A percentile compares a stretch with the other conserved stretches of the same genome.
phyloP scores from a whole-genome alignment of 2,113 vertebrate genomes.

The Nothocercus julius region DNA sequence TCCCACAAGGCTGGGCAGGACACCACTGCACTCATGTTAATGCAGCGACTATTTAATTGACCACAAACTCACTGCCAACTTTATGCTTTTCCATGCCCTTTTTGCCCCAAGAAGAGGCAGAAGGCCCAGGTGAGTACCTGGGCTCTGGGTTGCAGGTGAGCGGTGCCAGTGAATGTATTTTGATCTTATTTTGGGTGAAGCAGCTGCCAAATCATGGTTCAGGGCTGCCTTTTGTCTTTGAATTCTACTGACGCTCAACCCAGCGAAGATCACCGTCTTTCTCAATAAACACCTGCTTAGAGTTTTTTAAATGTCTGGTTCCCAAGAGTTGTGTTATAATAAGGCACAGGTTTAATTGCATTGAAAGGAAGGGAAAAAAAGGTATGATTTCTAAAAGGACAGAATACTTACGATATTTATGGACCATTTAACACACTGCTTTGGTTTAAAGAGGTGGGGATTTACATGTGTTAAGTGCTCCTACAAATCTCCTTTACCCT shows the following conservation, averaged over 20 bases:
- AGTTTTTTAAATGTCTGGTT: background rate
- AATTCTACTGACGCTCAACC: background rate
- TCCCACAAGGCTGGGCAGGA: rapidly evolving
- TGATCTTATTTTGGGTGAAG: background rate
- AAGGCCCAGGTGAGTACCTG: background rate
- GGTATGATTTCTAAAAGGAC: conserved; percentile 64
- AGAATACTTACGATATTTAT: conserved; percentile 73
- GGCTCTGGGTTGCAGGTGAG: rapidly evolving
- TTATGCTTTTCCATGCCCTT: too few relatives aligned
- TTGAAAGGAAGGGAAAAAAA: background rate
- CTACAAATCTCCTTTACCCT: conserved; percentile 83
- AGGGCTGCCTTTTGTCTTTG: background rate
- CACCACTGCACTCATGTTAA: too few relatives aligned
- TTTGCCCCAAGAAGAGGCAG: background rate
- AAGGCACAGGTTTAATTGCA: conserved; percentile 47
- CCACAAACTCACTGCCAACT: background rate
- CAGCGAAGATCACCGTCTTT: background rate
- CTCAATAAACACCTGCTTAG: conserved; percentile 15
- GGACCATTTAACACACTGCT: conserved; percentile 67
- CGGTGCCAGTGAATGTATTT: rapidly evolving
- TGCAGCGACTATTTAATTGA: rapidly evolving
- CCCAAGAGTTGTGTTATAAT: conserved; percentile 19
- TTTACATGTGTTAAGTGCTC: conserved; percentile 77
- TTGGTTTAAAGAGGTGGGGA: conserved; percentile 72
- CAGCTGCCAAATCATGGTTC: background rate